phyloP scores from a whole-genome alignment of 2,888 invertebrate species.

The Heliconius erato region DNA sequence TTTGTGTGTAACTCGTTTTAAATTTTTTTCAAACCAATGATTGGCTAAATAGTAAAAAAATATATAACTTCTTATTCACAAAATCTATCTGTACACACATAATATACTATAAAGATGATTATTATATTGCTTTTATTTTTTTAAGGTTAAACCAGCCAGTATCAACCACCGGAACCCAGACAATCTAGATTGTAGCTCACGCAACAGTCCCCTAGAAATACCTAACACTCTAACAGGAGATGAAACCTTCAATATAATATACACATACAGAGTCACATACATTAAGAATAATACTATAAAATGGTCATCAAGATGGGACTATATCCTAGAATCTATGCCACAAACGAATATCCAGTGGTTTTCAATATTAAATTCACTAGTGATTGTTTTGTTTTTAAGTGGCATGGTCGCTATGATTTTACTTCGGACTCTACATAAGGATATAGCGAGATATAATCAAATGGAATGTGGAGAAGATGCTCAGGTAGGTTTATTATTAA shows the following conservation, averaged over 20 bases:
- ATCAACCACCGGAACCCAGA: conserved; percentile 82
- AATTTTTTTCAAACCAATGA: too few relatives aligned
- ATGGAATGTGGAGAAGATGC: conserved; percentile 95
- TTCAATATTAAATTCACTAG: conserved; percentile 98
- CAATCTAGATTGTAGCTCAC: conserved; percentile 80
- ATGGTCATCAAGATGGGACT: conserved; percentile 99
- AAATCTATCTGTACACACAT: not conserved
- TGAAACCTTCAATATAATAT: conserved; percentile 88
- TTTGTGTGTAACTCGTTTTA: too few relatives aligned
- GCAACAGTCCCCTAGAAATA: conserved; percentile 89
- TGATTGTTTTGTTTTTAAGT: conserved; percentile 98
- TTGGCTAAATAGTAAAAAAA: too few relatives aligned
- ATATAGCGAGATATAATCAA: conserved; percentile 99
- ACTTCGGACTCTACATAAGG: conserved; percentile 97
- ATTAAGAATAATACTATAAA: conserved; percentile 93
- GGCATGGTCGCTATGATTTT: conserved; percentile 99
- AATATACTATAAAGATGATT: not conserved
- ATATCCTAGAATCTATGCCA: conserved; percentile 98
- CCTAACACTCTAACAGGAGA: conserved; percentile 82
- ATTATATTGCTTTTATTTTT: not conserved
- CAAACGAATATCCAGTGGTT: conserved; percentile 99
- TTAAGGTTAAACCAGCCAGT: conserved; percentile 83
- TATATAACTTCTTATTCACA: too few relatives aligned
- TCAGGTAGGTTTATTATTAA: conserved; percentile 87
- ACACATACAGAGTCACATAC: conserved; percentile 95